These are phyloP conservation scores for Cephalopterus ornatus DNA, from an alignment of 2,113 vertebrate genomes.

Conservation along the genomic window DNA sequence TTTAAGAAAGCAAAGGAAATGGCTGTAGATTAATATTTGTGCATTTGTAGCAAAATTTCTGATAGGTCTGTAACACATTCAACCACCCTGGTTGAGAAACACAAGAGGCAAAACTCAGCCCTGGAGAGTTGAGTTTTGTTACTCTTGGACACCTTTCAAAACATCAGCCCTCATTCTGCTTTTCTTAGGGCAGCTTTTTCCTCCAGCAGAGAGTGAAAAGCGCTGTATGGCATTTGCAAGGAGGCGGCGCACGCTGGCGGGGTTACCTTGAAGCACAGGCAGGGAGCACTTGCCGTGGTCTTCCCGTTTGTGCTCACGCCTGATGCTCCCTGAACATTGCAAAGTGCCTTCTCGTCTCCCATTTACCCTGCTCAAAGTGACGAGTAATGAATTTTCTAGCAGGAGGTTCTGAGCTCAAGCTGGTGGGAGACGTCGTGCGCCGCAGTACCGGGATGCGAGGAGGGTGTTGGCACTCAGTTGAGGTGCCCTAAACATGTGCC, in stretches of 20 bases:
- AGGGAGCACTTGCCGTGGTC: background rate
- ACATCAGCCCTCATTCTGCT: slow-evolving; percentile 63
- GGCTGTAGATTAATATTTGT: slow-evolving; percentile 74
- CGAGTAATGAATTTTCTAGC: background rate
- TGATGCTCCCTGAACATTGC: background rate
- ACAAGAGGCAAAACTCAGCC: slow-evolving; percentile 67
- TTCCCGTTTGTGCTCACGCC: background rate
- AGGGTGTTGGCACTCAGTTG: background rate
- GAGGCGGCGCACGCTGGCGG: background rate
- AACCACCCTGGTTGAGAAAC: slow-evolving; percentile 69
- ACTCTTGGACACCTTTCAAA: slow-evolving; percentile 79
- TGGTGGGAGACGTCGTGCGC: background rate
- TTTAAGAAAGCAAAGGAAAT: slow-evolving; percentile 75
- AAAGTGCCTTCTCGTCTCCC: background rate
- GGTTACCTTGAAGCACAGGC: slow-evolving; percentile 17
- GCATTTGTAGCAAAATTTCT: slow-evolving; percentile 67
- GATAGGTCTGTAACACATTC: slow-evolving; percentile 71
- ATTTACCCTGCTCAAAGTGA: background rate
- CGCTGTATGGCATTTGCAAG: slow-evolving; percentile 47
- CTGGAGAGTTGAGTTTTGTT: slow-evolving; percentile 73
- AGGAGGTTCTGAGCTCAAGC: background rate
- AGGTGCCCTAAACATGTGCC: background rate
- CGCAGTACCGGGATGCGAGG: background rate
- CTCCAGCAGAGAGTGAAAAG: slow-evolving; percentile 63
- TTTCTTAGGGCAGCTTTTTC: slow-evolving; percentile 61